Conservation (phyloP, 2,113 vertebrate genomes). For the Azemiops feae region DNA sequence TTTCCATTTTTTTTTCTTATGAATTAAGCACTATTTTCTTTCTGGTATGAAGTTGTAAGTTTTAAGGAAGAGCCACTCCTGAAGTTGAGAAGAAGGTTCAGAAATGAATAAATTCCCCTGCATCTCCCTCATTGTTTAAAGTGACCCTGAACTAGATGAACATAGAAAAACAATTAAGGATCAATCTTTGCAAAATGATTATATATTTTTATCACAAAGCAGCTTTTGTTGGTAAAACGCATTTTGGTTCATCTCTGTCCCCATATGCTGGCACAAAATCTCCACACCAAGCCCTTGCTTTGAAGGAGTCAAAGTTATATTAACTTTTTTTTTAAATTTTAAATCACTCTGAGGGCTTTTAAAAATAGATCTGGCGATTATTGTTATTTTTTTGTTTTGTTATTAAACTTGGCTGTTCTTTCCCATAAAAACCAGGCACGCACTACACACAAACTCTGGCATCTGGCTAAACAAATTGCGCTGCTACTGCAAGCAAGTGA, state of each 20-base stretch:
- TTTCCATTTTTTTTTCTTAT: not conserved
- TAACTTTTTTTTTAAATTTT: not conserved
- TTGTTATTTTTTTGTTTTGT: constrained; percentile 1
- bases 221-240: constrained; percentile 26
- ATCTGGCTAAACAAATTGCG: constrained; percentile 29
- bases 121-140: not conserved
- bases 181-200: not conserved
- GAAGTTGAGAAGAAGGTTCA: not conserved
- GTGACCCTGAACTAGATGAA: not conserved
- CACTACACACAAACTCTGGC: not conserved
- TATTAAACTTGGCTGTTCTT: constrained; percentile 27
- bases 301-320: constrained; percentile 14
- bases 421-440: not conserved
- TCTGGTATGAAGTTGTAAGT: not conserved
- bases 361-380: constrained; percentile 29
- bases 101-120: not conserved
- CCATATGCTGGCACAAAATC: not conserved
- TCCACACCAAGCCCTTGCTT: constrained; percentile 7
- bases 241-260: not conserved
- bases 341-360: constrained; percentile 3
- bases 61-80: not conserved
- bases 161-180: not conserved
- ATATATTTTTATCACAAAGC: not conserved
- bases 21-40: not conserved
- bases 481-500: constrained; percentile 43